A percentile compares a stretch with the other conserved stretches of the same genome.
Conservation (phyloP, 2,888 invertebrate species). For the Ametastegia equiseti region DNA sequence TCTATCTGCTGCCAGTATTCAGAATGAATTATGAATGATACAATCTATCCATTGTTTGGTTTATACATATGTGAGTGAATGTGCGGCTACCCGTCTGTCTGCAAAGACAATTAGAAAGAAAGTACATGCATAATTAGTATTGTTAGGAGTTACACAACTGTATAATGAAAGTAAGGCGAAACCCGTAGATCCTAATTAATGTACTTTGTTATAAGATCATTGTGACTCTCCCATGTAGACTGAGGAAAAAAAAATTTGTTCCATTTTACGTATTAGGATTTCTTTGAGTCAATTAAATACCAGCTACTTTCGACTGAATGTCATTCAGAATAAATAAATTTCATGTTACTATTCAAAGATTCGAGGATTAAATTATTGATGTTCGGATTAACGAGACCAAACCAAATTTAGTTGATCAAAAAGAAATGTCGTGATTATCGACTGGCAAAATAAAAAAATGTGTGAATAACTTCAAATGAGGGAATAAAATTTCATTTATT, state of each 20-base stretch:
- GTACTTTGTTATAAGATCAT: background rate
- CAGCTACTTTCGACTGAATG: too few species aligned
- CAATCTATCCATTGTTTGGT: constrained; percentile 12
- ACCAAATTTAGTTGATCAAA: too few species aligned
- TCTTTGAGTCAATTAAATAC: too few species aligned
- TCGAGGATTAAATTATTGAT: too few species aligned
- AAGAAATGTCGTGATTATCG: too few species aligned
- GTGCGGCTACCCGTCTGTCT: background rate
- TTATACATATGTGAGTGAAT: background rate
- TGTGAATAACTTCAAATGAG: too few species aligned
- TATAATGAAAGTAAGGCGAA: constrained; percentile 33
- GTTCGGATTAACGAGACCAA: too few species aligned
- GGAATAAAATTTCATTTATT: too few species aligned
- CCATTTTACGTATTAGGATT: too few species aligned
- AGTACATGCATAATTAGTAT: constrained; percentile 38
- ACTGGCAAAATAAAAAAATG: too few species aligned
- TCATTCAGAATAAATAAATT: too few species aligned
- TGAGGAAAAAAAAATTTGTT: background rate
- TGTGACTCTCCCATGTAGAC: background rate
- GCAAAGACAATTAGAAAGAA: constrained; percentile 42
- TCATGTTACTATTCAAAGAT: too few species aligned
- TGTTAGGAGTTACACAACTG: constrained; percentile 35
- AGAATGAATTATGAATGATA: background rate
- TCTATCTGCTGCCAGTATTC: background rate
- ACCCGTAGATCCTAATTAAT: background rate